Conservation (phyloP, 1,140 invertebrate species). For the Oryctes rhinoceros region DNA sequence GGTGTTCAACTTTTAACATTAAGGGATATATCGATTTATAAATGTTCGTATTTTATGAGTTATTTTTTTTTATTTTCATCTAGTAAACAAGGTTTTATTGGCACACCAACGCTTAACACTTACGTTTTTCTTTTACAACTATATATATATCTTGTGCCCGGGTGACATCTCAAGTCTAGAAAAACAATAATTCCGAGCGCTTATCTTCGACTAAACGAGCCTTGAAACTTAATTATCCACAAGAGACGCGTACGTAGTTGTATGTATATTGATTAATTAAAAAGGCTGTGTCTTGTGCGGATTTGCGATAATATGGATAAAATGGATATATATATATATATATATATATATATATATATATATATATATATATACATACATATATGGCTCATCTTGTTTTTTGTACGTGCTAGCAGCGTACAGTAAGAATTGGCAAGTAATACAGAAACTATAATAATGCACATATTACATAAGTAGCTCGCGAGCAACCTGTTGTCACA, state of each 20-base stretch:
- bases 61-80: no score
- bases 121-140: background rate
- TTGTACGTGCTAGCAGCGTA: no score
- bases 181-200: background rate
- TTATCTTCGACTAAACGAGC: conserved; percentile 11
- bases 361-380: background rate
- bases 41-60: no score
- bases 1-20: no score
- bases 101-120: no score
- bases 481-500: no score
- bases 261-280: conserved; percentile 5
- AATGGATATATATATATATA: background rate
- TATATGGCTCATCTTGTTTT: background rate
- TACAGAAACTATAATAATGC: no score
- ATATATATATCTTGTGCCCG: background rate
- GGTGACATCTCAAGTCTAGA: background rate
- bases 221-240: background rate
- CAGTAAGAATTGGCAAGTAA: no score
- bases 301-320: background rate
- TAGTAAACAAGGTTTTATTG: no score
- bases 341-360: background rate
- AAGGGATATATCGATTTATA: no score
- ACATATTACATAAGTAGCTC: no score
- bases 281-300: background rate
- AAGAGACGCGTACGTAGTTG: background rate